Base-by-base conservation (phyloP, 1,140 invertebrate species). In the Melanaphis sacchari region DNA sequence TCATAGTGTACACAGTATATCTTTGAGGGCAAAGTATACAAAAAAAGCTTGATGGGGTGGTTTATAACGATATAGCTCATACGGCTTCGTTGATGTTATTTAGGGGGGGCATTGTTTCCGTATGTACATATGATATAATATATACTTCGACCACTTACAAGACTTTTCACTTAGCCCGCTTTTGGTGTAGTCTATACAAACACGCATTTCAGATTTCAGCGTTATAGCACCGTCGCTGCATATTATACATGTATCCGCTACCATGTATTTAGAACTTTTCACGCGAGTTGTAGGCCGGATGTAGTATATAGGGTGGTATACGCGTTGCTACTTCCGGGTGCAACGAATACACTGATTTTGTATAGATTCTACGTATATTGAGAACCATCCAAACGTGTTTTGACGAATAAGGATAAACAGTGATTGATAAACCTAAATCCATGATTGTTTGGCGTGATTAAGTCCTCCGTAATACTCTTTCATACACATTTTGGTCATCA, bases 121-220 rank as follows among this genome's bases (percentile, higher is more conserved):
- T 26, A 11, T 38, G 59, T 76, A n/a, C n/a, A n/a, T n/a, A 76
- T 76, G 59, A 76, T 76, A 76, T 76, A 76, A 76, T 76, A 76
- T 76, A 76, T 76, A 76, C 40, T 89, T 52, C 43, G 87, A 52
- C 87, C 43, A 49, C 31, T 36, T 89, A 89, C 87, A 89, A 89
- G 87, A 89, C 46, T 52, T 89, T 89, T 89, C 87, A 89, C 87
- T 89, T 89, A 89, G n/a, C 43, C n/a, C n/a, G 15, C 52, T 38
- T 36, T 26, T 8, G 46, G 9, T n/a, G 18, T 15, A 21, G 87
- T 52, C 7, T 52, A 89, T 38, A 41, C 36, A 52, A n/a, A 40
- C 31, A 43, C 31, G 31, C 38, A 89, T 49, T n/a, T 36, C 31
- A 41, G 41, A 89, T 49, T n/a, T 36, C 31, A 41, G 41, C 15